These are phyloP conservation scores for Chrysocyon brachyurus DNA, from an alignment of 2,797 vertebrate genomes.

Conservation along the genomic window DNA sequence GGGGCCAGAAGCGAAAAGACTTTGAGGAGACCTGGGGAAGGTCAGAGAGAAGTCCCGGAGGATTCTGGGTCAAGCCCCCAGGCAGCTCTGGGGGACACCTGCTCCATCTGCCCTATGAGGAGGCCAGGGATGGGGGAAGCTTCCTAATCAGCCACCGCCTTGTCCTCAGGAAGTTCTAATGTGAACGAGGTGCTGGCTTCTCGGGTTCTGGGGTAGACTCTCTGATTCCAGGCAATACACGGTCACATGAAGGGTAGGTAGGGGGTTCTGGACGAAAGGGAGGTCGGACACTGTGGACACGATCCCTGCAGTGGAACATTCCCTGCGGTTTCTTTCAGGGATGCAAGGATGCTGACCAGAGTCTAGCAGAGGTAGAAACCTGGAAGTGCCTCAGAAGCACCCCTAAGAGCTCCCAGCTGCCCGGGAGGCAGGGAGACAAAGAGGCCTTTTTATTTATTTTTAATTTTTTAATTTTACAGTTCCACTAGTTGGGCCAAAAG, in stretches of 20 bases:
- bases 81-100: not conserved
- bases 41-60: not conserved
- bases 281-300: not conserved
- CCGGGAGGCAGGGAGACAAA: too few species aligned
- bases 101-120: not conserved
- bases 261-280: not conserved
- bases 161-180: not conserved
- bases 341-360: not conserved
- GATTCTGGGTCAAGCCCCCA: not conserved
- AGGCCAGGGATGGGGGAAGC: not conserved
- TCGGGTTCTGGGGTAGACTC: not conserved
- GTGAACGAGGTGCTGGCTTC: not conserved
- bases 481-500: not conserved
- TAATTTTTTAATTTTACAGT: not conserved
- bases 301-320: fast-evolving
- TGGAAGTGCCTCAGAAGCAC: not conserved
- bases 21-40: not conserved
- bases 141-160: not conserved
- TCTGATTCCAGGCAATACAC: not conserved
- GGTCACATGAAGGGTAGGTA: not conserved
- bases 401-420: not conserved
- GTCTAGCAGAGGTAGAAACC: not conserved
- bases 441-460: not conserved
- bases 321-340: not conserved
- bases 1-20: not conserved